Base-by-base conservation (phyloP, 1,140 invertebrate genomes). In the Trichonephila clavata region DNA sequence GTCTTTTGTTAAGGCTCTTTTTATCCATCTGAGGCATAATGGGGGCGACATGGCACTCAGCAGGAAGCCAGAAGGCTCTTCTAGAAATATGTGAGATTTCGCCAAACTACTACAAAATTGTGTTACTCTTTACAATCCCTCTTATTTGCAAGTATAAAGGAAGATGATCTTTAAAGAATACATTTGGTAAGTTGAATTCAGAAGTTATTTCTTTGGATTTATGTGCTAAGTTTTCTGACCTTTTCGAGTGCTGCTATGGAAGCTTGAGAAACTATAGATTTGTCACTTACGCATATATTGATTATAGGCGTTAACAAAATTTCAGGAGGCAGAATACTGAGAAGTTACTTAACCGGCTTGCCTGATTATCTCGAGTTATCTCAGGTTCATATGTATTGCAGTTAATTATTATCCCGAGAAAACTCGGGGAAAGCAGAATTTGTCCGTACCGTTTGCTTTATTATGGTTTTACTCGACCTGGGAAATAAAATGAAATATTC, bases 1-100 rank as follows among this genome's bases (percentile, higher is more conserved):
- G 27, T 84, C 83, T 84, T 84, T 84, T 84, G 83, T 84, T 14
- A 50, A 24, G 50, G 21, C 59, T 84, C 83, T 84, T 84, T 50
- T 84, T 84, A 77, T 77, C 71, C 32, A 32, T 77, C 32, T 27
- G 20, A 32, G 10, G 32, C 71, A 32, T 77, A 39, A 27, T 39
- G 27, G 18, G 27, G 27, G 27, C 71, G 71, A 77, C 71, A 77
- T 24, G 18, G 27, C 27, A 13, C 71, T 39, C 71, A 13, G 6
- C 71, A 77, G 71, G 71, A 24, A 20, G 71, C 27, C 18, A 6
- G 27, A 1, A 39, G 71, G 32, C 27, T 77, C 71, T 50, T 0
- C 10, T 27, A 77, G 13, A 77, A 77, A 77, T 77, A 27, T 16
- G 18, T 32, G 71, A 32, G 18, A 32, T 5, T 20, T 39, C 27